A percentile compares a stretch with the other conserved stretches of the same genome.
phyloP scores from a whole-genome alignment of 2,113 vertebrate species.

The Pholis gunnellus region DNA sequence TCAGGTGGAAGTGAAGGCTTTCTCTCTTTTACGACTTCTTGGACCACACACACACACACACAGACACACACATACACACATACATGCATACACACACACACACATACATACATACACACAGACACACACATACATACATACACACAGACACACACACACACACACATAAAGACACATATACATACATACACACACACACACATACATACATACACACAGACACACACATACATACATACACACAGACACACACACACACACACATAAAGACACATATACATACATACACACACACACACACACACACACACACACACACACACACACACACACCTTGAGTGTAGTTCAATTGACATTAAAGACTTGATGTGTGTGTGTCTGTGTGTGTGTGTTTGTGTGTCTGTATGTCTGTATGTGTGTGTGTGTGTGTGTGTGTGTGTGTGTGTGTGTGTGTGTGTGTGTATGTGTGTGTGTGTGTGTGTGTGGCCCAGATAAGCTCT shows the following conservation, averaged over 20 bases:
- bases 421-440: slow-evolving; percentile 30
- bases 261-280: no score
- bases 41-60: slow-evolving; percentile 3
- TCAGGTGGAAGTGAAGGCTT: slow-evolving; percentile 31
- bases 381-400: slow-evolving; percentile 33
- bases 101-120: not conserved
- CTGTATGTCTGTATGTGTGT: no score
- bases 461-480: slow-evolving; percentile 29
- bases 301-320: no score
- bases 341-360: no score
- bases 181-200: no score
- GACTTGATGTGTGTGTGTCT: no score
- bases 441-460: slow-evolving; percentile 10
- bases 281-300: no score
- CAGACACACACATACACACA: not conserved
- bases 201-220: no score
- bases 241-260: no score
- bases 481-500: slow-evolving; percentile 46
- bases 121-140: not conserved
- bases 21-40: not conserved
- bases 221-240: no score
- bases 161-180: no score
- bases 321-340: no score
- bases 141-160: not conserved
- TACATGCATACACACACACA: not conserved